Base-by-base conservation (phyloP, 2,888 invertebrate species). In the Amaurobius ferox region DNA sequence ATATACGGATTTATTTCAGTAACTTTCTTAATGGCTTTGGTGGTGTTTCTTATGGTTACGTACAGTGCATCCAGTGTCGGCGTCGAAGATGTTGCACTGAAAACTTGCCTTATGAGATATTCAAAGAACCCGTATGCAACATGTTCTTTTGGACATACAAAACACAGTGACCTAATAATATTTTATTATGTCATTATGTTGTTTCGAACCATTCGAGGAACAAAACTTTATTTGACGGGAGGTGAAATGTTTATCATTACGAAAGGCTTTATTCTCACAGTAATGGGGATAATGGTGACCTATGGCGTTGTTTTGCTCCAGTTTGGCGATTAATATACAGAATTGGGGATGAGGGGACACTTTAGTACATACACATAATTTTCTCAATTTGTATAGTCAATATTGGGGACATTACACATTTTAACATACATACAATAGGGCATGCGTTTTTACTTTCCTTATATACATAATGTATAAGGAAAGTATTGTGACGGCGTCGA, bases 231-330 rank as follows among this genome's bases (percentile, higher is more conserved):
- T n/a, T 23, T 78, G 19, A 78, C 78, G 0, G 68, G 61, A 16
- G 78, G 78, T 11, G 61, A n/a, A 2, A 70, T 78, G 70, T 78
- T 78, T 44, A 30, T 70, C 16, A 35, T 78, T 0, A 32, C 32
- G 35, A 78, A 44, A 28, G 28, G 39, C 0, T 28, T 78, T 9
- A 39, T 78, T 29, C 13, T 78, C 28, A 78, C 29, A 0, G 28
- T 39, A 3, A 1, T 19, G 0, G 78, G 78, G 5, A n/a, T 78
- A 0, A 26, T 78, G 32, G 48, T 70, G 5, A 62, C 70, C 5
- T 78, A 78, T 29, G 78, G 78, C n/a, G 40, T 78, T 11, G 35
- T 78, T 0, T 39, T 78, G 11, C 13, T 19, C 55, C 78, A 78
- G 30, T 67, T 70, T 39, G 61, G 61, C 2, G 9, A 16, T 16